These are phyloP conservation scores for Drosophila parvula DNA, from an alignment of 1,140 invertebrate genomes.

Conservation along the genomic window DNA sequence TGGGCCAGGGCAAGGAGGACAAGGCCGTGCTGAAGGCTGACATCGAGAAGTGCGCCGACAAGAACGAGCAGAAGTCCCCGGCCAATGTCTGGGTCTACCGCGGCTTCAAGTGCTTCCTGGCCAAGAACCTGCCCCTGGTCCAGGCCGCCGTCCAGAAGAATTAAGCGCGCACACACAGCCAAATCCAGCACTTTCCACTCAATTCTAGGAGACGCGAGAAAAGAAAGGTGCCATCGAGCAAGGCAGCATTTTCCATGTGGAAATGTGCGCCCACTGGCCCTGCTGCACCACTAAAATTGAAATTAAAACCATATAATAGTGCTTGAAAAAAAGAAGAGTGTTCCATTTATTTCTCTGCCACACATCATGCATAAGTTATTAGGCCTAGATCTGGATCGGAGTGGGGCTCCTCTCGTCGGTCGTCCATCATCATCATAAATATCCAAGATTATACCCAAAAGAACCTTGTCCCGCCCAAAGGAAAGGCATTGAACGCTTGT, in stretches of 20 bases:
- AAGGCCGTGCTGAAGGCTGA: conserved; percentile 68
- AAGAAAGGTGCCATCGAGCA: conserved; percentile 7
- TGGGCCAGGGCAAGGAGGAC: conserved; percentile 74
- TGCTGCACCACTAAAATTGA: conserved; percentile 63
- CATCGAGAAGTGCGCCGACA: conserved; percentile 81
- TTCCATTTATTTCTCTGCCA: conserved; percentile 33
- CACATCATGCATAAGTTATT: conserved; percentile 2
- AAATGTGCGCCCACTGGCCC: conserved; percentile 25
- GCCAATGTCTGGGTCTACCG: conserved; percentile 77
- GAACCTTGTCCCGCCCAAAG: conserved; percentile 71
- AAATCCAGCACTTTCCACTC: conserved; percentile 13
- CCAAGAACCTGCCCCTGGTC: conserved; percentile 79
- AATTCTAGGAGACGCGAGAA: conserved; percentile 27
- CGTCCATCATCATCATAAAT: neutral
- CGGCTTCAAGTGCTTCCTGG: conserved; percentile 82
- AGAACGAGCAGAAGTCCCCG: conserved; percentile 78
- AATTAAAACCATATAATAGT: conserved; percentile 77
- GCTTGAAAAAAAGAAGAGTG: conserved; percentile 47
- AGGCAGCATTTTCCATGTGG: conserved; percentile 9
- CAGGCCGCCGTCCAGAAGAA: conserved; percentile 80
- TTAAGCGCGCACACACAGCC: conserved; percentile 37
- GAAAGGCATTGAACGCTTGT: conserved; percentile 72
- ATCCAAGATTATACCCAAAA: conserved; percentile 9
- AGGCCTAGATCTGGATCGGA: neutral
- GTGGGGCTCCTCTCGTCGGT: too few relatives aligned